phyloP scores from a whole-genome alignment of 2,888 invertebrate species.

The Abscondita cerata region DNA sequence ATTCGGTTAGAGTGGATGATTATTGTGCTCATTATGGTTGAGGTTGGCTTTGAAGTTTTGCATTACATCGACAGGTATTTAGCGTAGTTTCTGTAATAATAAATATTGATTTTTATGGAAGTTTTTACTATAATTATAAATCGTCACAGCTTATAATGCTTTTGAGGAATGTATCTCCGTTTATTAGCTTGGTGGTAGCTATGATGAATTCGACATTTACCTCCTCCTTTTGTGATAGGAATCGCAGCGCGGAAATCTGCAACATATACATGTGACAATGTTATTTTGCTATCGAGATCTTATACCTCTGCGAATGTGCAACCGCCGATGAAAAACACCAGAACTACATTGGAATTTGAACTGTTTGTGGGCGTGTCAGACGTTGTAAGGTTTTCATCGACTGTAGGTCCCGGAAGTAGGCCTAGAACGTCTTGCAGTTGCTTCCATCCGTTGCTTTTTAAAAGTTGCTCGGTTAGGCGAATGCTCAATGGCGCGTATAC shows the following conservation, averaged over 20 bases:
- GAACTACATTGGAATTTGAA: constrained; percentile 71
- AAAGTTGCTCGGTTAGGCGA: constrained; percentile 81
- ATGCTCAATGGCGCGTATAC: constrained; percentile 94
- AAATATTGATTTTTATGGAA: not conserved
- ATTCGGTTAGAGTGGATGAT: constrained; percentile 97
- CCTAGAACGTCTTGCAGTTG: constrained; percentile 84
- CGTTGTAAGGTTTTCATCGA: constrained; percentile 67
- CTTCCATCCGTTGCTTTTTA: constrained; percentile 78
- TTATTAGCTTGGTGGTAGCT: constrained; percentile 91
- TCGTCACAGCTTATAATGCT: constrained; percentile 68
- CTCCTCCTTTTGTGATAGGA: constrained; percentile 78
- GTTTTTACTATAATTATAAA: constrained; percentile 10
- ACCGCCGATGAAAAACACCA: constrained; percentile 97
- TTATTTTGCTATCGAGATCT: not conserved
- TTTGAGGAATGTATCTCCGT: constrained; percentile 85
- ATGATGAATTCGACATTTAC: constrained; percentile 88
- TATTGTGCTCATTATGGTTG: constrained; percentile 92
- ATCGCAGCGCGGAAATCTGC: constrained; percentile 74
- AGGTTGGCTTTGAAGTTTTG: constrained; percentile 85
- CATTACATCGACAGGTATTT: constrained; percentile 75
- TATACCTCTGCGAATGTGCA: constrained; percentile 88
- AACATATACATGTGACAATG: constrained; percentile 24
- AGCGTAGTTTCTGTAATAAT: constrained; percentile 27
- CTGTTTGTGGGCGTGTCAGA: constrained; percentile 52
- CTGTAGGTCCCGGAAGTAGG: constrained; percentile 79